Evolutionary conservation across 2,797 vertebrate species (phyloP), one percentile per base, ranked within the genome.

Genomic region (Pachyuromys duprasi): DNA sequence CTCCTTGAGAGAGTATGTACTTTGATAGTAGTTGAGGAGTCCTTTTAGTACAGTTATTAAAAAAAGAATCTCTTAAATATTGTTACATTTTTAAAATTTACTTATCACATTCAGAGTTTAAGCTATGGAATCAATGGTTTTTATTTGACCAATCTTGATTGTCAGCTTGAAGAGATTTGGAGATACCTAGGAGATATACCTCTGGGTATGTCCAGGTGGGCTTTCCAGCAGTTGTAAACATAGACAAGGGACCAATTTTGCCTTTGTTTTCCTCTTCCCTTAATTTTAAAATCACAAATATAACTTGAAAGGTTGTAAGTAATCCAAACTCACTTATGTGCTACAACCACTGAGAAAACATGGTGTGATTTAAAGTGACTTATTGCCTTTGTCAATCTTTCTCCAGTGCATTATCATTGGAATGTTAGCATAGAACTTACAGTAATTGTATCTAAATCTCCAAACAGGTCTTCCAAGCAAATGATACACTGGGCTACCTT

Each of bases 361-460:
- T 11, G 81, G 93, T 96, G 96, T 95, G 86, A 97, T 97, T 97
- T 97, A 95, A 78, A 75, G 78, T n/a, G 93, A 97, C 95, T 98
- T 63, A 42, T 69, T 96, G 86, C 26, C 57, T 98, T 93, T 96
- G 97, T 98, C 95, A 98, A 97, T 98, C 93, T 98, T 98, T 98
- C 84, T 96, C 97, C 75, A 76, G 93, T 90, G 96, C 92, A 97
- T 97, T 98, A 96, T 92, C 92, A 55, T 69, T 24, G 86, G 31
- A 90, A 78, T 93, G 98, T 98, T 98, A 98, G 98, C 98, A 69
- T 89, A 96, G 95, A 98, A 97, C 96, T 80, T 74, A 28, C 0
- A 57, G 93, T 94, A 96, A 95, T 83, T 81, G 39, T 15, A 31
- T 36, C 8, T 39, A n/a, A 82, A 87, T 82, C 95, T 93, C 87